Conservation (phyloP, 1,140 invertebrate genomes). For the Steinernema khuongi region DNA sequence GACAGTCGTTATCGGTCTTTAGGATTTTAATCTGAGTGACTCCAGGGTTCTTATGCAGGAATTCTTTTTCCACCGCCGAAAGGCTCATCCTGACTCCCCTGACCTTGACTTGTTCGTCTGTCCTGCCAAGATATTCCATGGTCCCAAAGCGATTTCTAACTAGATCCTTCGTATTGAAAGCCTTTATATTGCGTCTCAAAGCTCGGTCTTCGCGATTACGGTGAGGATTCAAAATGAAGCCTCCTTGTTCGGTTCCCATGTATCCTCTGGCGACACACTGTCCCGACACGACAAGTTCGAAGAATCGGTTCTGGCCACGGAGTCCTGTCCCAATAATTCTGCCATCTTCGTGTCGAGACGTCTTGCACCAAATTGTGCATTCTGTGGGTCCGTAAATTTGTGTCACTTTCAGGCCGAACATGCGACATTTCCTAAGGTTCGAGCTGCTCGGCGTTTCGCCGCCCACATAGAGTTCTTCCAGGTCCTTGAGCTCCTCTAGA, state of each 20-base stretch:
- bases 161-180: constrained; percentile 24
- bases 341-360: constrained; percentile 18
- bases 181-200: not conserved
- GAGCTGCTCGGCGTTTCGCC: constrained; percentile 40
- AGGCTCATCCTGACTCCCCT: constrained; percentile 32
- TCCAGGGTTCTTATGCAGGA: not conserved
- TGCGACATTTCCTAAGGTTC: constrained; percentile 4
- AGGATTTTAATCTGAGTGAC: not conserved
- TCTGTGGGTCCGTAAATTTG: constrained; percentile 56
- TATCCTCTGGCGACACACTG: constrained; percentile 24
- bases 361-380: constrained; percentile 43
- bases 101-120: constrained; percentile 39
- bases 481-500: constrained; percentile 20
- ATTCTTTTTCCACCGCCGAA: constrained; percentile 22
- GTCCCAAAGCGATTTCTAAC: constrained; percentile 1
- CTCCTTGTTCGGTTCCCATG: not conserved
- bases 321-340: constrained; percentile 33
- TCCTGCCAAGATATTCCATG: constrained; percentile 37
- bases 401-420: constrained; percentile 23
- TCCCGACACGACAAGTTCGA: constrained; percentile 27
- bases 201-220: not conserved
- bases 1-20: constrained; percentile 22
- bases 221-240: not conserved
- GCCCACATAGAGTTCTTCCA: constrained; percentile 42
- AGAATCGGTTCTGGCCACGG: constrained; percentile 4